A percentile compares a stretch with the other conserved stretches of the same genome.
These are phyloP conservation scores for Agrochola lychnidis DNA, from an alignment of 2,888 invertebrate species.

Conservation along the genomic window DNA sequence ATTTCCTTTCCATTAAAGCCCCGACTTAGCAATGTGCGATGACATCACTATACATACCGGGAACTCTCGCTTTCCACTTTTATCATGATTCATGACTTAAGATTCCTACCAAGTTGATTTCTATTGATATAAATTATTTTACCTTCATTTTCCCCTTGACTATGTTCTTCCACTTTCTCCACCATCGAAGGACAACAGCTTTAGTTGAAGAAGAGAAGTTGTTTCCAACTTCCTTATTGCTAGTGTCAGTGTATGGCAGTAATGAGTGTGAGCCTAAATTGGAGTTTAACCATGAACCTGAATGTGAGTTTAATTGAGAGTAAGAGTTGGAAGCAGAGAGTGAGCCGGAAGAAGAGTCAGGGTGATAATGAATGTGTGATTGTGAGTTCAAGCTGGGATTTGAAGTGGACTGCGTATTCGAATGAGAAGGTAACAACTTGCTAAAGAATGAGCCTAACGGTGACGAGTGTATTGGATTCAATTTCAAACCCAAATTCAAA, in stretches of 20 bases:
- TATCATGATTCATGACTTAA: background rate
- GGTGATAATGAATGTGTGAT: background rate
- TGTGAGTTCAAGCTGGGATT: background rate
- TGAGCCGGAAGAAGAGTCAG: background rate
- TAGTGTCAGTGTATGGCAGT: slow-evolving; percentile 2
- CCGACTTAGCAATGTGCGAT: background rate
- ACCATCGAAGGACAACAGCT: slow-evolving; percentile 28
- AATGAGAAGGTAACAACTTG: slow-evolving; percentile 16
- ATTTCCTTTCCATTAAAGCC: background rate
- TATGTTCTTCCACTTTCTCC: slow-evolving; percentile 39
- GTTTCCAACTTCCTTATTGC: background rate
- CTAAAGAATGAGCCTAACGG: slow-evolving; percentile 6
- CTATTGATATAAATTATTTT: slow-evolving; percentile 17
- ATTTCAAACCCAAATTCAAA: slow-evolving; percentile 11
- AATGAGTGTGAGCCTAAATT: slow-evolving; percentile 6
- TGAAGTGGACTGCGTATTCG: background rate
- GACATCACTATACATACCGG: background rate
- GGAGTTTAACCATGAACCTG: background rate
- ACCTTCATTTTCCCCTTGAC: slow-evolving; percentile 39
- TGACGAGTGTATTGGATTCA: background rate
- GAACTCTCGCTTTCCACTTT: background rate
- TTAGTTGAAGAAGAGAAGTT: slow-evolving; percentile 6
- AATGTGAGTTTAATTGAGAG: slow-evolving; percentile 16
- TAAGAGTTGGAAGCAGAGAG: slow-evolving; percentile 18
- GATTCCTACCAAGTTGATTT: background rate